These are phyloP conservation scores for Synanthedon myopaeformis DNA, from an alignment of 2,888 invertebrate genomes.

Conservation along the genomic window DNA sequence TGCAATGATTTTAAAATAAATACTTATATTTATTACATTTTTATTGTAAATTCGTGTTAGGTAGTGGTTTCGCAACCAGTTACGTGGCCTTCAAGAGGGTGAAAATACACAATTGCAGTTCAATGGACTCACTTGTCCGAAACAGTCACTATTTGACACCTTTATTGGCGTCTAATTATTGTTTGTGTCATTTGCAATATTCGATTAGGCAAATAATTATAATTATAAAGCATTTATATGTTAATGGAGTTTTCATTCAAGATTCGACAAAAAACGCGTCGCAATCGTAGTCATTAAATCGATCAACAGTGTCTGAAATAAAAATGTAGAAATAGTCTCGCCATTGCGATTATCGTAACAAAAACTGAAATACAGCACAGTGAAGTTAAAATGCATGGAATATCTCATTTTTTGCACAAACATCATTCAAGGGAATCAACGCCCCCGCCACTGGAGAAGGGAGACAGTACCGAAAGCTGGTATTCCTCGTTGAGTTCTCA, in stretches of 20 bases:
- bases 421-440: conserved; percentile 40
- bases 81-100: too few species aligned
- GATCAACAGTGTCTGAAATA: neutral
- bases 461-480: conserved; percentile 61
- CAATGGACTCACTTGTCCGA: too few species aligned
- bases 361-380: conserved; percentile 4
- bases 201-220: too few species aligned
- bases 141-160: too few species aligned
- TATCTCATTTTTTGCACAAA: conserved; percentile 54
- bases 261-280: neutral
- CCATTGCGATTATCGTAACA: conserved; percentile 1
- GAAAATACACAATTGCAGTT: too few species aligned
- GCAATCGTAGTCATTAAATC: neutral
- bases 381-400: conserved; percentile 51
- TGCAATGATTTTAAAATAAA: too few species aligned
- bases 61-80: too few species aligned
- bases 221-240: too few species aligned
- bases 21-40: too few species aligned
- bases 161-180: too few species aligned
- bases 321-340: neutral
- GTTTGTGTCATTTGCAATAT: too few species aligned
- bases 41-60: too few species aligned
- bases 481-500: conserved; percentile 38
- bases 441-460: conserved; percentile 39
- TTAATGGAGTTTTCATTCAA: neutral